These are phyloP conservation scores for Philotrypesis tridentata DNA, from an alignment of 1,140 invertebrate genomes.

Conservation along the genomic window DNA sequence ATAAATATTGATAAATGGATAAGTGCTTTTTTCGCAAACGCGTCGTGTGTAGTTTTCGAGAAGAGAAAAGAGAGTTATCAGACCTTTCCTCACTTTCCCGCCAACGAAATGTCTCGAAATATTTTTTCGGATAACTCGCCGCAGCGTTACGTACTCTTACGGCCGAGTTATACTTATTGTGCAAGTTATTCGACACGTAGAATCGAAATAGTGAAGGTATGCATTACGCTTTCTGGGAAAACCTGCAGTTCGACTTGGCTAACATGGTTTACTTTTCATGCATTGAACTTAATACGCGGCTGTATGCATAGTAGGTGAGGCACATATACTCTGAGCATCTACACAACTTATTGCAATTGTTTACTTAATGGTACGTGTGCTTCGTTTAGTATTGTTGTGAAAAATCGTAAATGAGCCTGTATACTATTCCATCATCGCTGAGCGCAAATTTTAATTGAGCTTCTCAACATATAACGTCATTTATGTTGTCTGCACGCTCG, in stretches of 20 bases:
- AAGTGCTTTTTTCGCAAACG: background rate
- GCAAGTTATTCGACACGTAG: background rate
- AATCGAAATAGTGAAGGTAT: background rate
- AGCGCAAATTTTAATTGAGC: too few relatives aligned
- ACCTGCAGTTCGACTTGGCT: background rate
- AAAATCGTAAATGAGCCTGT: too few relatives aligned
- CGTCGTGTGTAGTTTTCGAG: background rate
- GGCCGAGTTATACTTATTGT: background rate
- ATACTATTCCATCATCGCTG: background rate
- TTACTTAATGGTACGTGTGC: background rate
- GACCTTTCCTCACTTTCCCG: background rate
- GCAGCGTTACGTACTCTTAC: background rate
- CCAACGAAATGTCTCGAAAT: background rate
- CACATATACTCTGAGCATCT: background rate
- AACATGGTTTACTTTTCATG: background rate
- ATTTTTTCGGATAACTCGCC: background rate
- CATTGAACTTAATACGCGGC: background rate
- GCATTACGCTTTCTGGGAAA: background rate
- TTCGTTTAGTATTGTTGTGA: background rate
- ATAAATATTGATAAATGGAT: background rate
- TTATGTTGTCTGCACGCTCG: too few relatives aligned
- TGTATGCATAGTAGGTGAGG: background rate
- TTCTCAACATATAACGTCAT: too few relatives aligned
- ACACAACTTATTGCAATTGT: background rate
- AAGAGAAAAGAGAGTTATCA: background rate